These are phyloP conservation scores for Onychorhynchus coronatus DNA, from an alignment of 2,113 vertebrate genomes.

Conservation along the genomic window DNA sequence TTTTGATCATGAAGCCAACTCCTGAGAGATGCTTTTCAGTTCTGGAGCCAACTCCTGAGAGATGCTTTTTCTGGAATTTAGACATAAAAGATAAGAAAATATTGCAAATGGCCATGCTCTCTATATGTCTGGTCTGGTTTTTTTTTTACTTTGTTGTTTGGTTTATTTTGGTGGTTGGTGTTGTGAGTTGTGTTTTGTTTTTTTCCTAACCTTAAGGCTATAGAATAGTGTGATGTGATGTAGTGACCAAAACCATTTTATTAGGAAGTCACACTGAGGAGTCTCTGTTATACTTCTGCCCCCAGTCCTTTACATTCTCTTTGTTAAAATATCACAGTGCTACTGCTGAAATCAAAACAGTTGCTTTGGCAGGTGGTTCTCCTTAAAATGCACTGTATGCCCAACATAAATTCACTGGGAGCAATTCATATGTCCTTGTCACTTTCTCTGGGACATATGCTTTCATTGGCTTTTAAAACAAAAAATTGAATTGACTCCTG, in stretches of 20 bases:
- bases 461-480: neutral
- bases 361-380: constrained; percentile 17
- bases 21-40: too few species aligned
- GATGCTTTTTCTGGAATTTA: too few species aligned
- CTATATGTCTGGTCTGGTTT: neutral
- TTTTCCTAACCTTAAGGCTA: neutral
- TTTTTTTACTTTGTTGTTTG: neutral
- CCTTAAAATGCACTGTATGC: neutral
- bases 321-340: neutral
- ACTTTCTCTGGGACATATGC: neutral
- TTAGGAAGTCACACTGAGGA: neutral
- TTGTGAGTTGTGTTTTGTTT: neutral
- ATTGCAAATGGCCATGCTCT: neutral
- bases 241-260: neutral
- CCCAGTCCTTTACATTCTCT: neutral
- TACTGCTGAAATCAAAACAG: neutral
- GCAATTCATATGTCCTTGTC: neutral
- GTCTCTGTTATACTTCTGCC: neutral
- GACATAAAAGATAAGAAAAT: neutral
- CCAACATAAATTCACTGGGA: neutral
- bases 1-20: too few species aligned
- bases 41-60: too few species aligned
- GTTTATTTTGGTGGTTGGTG: neutral
- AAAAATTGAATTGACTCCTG: neutral
- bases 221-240: neutral